Conservation (phyloP, 2,888 invertebrate genomes). For the Patella caerulea region DNA sequence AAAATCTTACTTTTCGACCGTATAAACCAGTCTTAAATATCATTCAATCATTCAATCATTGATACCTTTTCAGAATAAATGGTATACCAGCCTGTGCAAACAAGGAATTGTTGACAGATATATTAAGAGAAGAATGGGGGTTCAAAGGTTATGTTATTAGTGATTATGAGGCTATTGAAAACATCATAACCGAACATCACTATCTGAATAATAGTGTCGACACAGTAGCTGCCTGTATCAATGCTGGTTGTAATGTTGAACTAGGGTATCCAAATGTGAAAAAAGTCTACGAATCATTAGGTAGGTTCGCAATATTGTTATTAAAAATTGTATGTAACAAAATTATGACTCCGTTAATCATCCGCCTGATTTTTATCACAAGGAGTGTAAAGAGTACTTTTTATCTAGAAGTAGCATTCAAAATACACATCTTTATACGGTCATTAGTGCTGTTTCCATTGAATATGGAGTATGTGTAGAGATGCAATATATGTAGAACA, state of each 20-base stretch:
- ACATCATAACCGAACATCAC: conserved; percentile 43
- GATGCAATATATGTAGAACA: too few species aligned
- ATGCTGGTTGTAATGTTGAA: conserved; percentile 54
- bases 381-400: too few species aligned
- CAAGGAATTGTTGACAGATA: conserved; percentile 53
- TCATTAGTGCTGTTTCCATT: too few species aligned
- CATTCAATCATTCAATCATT: neutral
- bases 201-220: conserved; percentile 41
- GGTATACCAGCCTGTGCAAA: conserved; percentile 63
- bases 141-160: conserved; percentile 62
- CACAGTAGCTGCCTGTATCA: conserved; percentile 37
- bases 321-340: too few species aligned
- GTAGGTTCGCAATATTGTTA: conserved; percentile 1
- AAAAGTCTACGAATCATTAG: conserved; percentile 24
- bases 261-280: conserved; percentile 32
- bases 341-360: too few species aligned
- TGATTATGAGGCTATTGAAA: conserved; percentile 57
- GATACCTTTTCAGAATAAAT: conserved; percentile 48
- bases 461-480: too few species aligned
- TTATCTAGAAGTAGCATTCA: too few species aligned
- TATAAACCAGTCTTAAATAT: too few species aligned
- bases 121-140: conserved; percentile 56
- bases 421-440: too few species aligned
- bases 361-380: too few species aligned
- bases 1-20: too few species aligned